Evolutionary conservation across 1,140 invertebrate genomes (phyloP), one percentile per base, ranked within the genome.

Genomic region (Lasioglossum baleicum): DNA sequence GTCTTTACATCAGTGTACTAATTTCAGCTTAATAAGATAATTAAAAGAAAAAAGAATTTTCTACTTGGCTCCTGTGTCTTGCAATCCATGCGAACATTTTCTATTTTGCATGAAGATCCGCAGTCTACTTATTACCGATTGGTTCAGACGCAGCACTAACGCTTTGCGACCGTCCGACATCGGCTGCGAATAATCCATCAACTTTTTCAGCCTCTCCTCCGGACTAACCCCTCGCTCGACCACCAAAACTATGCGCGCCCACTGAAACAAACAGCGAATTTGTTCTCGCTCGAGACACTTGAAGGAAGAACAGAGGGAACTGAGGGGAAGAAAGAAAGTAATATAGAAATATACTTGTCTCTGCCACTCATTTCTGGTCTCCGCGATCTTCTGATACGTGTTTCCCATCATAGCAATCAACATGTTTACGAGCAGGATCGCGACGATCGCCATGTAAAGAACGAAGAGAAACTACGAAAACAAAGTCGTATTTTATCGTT

Each of bases 401-500:
- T 99, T 99, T 2, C 98, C 99, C 98, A 99, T 99, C 98, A 99
- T 99, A 86, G 99, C 99, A 88, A 99, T 99, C 90, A 99, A 94
- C 97, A 99, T 98, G 94, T 99, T 99, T 20, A 99, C 97, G 74
- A 99, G 93, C 13, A 99, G 93, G 83, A 99, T 96, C 0, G 97
- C 97, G 31, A 99, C 98, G 87, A 99, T 97, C 69, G 96, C 97
- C 98, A 99, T 99, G 93, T 98, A 99, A 2, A 99, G 93, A 20
- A 99, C 96, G 93, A 99, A 99, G 31, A 99, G 93, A 42, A 97
- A 93, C 97, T 98, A 92, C 11, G 67, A 75, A 56, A 58, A 58
- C 56, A 58, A 58, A 58, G 51, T 53, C 56, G 56, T n/a, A 20
- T 58, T n/a, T 22, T 7, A 20, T 17, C 51, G 51, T 13, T 10